phyloP scores from a whole-genome alignment of 2,113 vertebrate genomes.

The Stegostoma tigrinum region DNA sequence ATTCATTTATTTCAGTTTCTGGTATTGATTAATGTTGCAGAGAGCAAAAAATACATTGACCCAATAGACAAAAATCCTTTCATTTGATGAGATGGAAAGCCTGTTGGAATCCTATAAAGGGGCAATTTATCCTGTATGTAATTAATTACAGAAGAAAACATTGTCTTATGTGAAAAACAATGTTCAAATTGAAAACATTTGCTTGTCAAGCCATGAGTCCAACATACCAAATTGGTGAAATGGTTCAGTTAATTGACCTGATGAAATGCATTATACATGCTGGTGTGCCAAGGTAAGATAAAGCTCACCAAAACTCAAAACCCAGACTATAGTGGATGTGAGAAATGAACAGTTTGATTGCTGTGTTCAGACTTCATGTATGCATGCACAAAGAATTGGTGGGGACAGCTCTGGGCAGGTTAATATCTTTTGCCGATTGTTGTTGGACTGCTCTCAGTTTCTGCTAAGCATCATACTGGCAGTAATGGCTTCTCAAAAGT shows the following conservation, averaged over 20 bases:
- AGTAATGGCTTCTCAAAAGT: not conserved
- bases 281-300: not conserved
- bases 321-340: not conserved
- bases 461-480: not conserved
- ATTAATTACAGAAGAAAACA: slow-evolving; percentile 21
- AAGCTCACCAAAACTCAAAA: not conserved
- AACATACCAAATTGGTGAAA: not conserved
- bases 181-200: slow-evolving; percentile 25
- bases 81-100: not conserved
- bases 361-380: not conserved
- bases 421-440: not conserved
- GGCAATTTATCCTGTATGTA: not conserved
- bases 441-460: not conserved
- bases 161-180: slow-evolving; percentile 14
- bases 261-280: not conserved
- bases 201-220: slow-evolving; percentile 3
- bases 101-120: not conserved
- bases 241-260: not conserved
- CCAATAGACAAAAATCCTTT: not conserved
- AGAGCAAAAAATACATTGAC: not conserved
- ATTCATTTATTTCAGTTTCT: slow-evolving; percentile 20
- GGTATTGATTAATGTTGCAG: not conserved
- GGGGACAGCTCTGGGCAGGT: not conserved
- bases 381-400: not conserved
- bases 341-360: not conserved